These are phyloP conservation scores for Macaria notata DNA, from an alignment of 2,888 invertebrate genomes.

Conservation along the genomic window DNA sequence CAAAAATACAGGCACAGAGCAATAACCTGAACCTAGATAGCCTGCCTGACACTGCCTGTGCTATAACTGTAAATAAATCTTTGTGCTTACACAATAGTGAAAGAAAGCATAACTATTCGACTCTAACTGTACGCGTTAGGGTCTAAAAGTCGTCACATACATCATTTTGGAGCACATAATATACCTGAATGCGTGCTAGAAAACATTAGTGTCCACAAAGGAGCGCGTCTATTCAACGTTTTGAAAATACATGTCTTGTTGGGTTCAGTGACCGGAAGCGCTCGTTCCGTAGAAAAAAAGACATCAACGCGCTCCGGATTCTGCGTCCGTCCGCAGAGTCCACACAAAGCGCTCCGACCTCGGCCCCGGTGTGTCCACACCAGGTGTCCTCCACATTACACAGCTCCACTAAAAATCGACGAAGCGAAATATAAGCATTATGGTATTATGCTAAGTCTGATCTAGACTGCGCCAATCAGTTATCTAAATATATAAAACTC, in stretches of 20 bases:
- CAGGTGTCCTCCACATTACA: too few species aligned
- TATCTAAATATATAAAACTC: too few species aligned
- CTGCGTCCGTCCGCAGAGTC: constrained; percentile 32
- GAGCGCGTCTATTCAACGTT: constrained; percentile 26
- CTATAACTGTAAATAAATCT: constrained; percentile 26
- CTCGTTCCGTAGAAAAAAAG: constrained; percentile 34
- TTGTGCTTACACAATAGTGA: constrained; percentile 23
- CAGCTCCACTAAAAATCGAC: too few species aligned
- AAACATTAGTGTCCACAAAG: constrained; percentile 29
- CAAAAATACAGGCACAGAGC: constrained; percentile 24
- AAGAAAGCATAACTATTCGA: constrained; percentile 17
- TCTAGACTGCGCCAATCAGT: too few species aligned
- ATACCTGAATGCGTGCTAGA: constrained; percentile 23
- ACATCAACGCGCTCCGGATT: constrained; percentile 35
- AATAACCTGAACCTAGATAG: constrained; percentile 26
- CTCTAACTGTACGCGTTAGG: constrained; percentile 22
- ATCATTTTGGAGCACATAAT: constrained; percentile 24
- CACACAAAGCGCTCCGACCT: constrained; percentile 29
- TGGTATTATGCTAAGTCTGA: too few species aligned
- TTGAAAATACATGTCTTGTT: constrained; percentile 28
- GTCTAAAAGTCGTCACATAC: constrained; percentile 21
- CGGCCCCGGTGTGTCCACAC: constrained; percentile 13
- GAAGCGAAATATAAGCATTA: too few species aligned
- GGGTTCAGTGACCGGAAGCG: constrained; percentile 35
- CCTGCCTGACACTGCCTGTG: constrained; percentile 17